Conservation (phyloP, 2,888 invertebrate genomes). For the Stramonita haemastoma region DNA sequence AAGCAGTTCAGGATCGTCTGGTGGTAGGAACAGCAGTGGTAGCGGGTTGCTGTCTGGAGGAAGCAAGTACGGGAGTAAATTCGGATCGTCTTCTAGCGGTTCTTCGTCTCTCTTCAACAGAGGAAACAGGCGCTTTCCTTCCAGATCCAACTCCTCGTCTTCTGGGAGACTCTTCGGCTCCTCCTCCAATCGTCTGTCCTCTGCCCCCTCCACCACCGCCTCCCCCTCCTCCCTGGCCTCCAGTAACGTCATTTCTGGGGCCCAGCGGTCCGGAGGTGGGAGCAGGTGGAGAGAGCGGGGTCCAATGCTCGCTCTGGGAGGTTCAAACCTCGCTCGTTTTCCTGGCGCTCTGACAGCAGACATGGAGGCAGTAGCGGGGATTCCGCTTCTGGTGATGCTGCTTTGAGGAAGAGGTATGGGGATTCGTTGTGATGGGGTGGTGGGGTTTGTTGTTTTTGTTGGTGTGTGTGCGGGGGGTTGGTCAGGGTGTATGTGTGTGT, state of each 20-base stretch:
- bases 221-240: neutral
- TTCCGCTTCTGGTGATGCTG: neutral
- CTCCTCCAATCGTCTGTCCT: neutral
- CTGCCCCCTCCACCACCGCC: neutral
- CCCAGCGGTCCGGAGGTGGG: neutral
- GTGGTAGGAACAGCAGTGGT: neutral
- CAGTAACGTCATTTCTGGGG: neutral
- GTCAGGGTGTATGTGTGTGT: neutral
- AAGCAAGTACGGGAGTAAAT: neutral
- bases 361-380: neutral
- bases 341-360: neutral
- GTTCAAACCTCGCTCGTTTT: neutral
- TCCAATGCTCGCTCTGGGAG: neutral
- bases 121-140: neutral
- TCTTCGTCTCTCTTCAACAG: neutral
- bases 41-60: neutral
- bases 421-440: too few species aligned
- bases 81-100: neutral
- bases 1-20: neutral
- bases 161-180: neutral
- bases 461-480: neutral
- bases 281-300: neutral
- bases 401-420: neutral
- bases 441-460: neutral
- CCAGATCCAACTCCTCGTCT: neutral